Percentiles rank a stretch among this genome's conserved stretches.
phyloP scores from a whole-genome alignment of 1,140 invertebrate genomes.

The Leucophenga varia region DNA sequence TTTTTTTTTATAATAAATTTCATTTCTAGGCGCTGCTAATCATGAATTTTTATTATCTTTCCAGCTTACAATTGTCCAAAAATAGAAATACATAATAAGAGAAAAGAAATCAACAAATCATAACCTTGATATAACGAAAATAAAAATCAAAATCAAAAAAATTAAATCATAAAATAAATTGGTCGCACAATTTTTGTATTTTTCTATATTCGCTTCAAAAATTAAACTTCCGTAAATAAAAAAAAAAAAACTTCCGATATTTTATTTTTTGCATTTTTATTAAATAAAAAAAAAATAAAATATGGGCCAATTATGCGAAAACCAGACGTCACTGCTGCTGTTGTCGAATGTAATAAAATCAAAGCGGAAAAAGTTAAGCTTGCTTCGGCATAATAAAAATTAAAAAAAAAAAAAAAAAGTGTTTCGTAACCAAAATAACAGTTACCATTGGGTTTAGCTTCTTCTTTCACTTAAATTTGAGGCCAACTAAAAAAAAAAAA shows the following conservation, averaged over 20 bases:
- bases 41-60: too few species aligned
- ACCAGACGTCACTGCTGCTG: slow-evolving; percentile 22
- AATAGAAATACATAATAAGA: too few species aligned
- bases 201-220: too few species aligned
- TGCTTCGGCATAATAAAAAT: slow-evolving; percentile 29
- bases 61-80: too few species aligned
- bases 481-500: slow-evolving; percentile 36
- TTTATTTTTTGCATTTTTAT: slow-evolving; percentile 33
- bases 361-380: slow-evolving; percentile 21
- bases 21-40: too few species aligned
- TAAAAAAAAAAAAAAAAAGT: slow-evolving; percentile 15
- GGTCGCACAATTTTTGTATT: too few species aligned
- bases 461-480: too few species aligned
- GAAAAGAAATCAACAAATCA: too few species aligned
- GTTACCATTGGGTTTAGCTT: slow-evolving; percentile 27
- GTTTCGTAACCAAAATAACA: slow-evolving; percentile 48
- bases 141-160: slow-evolving; percentile 20
- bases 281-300: slow-evolving; percentile 20
- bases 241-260: slow-evolving; percentile 31
- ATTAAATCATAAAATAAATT: slow-evolving; percentile 3
- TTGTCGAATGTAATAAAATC: too few species aligned
- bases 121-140: too few species aligned
- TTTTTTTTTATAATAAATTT: too few species aligned
- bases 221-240: not conserved
- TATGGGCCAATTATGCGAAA: slow-evolving; percentile 50